Evolutionary conservation across 2,888 invertebrate species (phyloP), one percentile per base, ranked within the genome.

Genomic region (Eretmocerus hayati): DNA sequence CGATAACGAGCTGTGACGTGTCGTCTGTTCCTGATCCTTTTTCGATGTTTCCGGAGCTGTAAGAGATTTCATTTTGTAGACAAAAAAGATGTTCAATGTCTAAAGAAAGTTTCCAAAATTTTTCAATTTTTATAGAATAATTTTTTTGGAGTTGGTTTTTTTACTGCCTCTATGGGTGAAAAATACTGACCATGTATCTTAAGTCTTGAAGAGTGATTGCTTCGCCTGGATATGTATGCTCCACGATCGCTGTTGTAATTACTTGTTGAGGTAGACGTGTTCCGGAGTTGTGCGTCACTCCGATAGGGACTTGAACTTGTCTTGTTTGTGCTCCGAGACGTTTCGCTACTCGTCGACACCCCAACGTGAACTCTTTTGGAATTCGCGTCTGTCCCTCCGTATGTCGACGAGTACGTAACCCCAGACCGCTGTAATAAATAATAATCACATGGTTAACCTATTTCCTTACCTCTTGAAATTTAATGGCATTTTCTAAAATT

Each of bases 271-370:
- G 89, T 90, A 23, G 86, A 86, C 0, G 88, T 89, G 65, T 90
- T 87, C 0, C 90, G 78, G 13, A 90, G 74, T 60, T 90, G 90
- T 0, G 86, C 85, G 60, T 90, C 90, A 64, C 90, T 89, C 59
- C 86, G 80, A 66, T 93, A 94, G 9, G 92, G 91, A 70, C 92
- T 91, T 22, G 92, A 91, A 61, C 90, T 88, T 13, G 94, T 94
- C 72, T 94, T 95, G 41, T 90, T 92, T 0, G 94, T 94, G 23
- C 93, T 93, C 55, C 92, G 77, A 2, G 92, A 93, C 0, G 95
- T 95, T 0, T 94, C 95, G 52, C 92, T 92, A 0, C 93, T 92
- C 1, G 93, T 91, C 11, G 94, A 93, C 59, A 95, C 93, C 26
- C 94, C 95, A 54, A 93, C 85, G 67, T 90, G 87, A 40, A 89